Percentiles rank a stretch among this genome's conserved stretches.
phyloP scores from a whole-genome alignment of 2,113 vertebrate species.

The Prinia subflava region DNA sequence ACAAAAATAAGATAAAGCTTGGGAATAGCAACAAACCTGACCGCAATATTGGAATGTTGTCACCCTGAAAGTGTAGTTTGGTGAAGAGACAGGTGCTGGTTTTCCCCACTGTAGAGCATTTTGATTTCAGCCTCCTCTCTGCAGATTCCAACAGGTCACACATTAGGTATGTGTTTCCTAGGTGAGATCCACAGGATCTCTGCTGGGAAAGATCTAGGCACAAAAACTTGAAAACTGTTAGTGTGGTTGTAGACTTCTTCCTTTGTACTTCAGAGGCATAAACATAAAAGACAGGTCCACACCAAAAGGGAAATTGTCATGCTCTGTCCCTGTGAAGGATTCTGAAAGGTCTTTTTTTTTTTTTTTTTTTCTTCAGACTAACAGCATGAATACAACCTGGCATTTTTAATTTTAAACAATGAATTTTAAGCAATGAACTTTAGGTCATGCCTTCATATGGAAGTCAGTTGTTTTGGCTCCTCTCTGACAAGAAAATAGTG shows the following conservation, averaged over 20 bases:
- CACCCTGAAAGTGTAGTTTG: neutral
- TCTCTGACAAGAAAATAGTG: neutral
- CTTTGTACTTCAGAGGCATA: neutral
- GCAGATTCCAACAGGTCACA: neutral
- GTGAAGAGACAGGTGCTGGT: neutral
- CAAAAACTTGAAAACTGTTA: neutral
- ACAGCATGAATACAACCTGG: neutral
- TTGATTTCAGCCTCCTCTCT: neutral
- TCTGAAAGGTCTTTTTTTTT: neutral
- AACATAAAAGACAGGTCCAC: neutral
- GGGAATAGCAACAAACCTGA: neutral
- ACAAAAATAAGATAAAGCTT: neutral
- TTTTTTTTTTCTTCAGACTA: neutral
- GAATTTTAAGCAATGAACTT: neutral
- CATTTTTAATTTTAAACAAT: neutral
- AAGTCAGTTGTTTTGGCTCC: neutral
- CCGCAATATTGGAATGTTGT: neutral
- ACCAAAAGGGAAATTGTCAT: neutral
- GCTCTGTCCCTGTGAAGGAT: neutral
- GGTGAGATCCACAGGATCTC: neutral
- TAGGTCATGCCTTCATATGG: neutral
- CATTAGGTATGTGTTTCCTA: neutral
- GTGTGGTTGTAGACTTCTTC: neutral
- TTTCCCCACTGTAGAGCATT: neutral
- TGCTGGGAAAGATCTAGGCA: neutral